Base-by-base conservation (phyloP, 2,797 vertebrate species). In the Gobio occitaniae region DNA sequence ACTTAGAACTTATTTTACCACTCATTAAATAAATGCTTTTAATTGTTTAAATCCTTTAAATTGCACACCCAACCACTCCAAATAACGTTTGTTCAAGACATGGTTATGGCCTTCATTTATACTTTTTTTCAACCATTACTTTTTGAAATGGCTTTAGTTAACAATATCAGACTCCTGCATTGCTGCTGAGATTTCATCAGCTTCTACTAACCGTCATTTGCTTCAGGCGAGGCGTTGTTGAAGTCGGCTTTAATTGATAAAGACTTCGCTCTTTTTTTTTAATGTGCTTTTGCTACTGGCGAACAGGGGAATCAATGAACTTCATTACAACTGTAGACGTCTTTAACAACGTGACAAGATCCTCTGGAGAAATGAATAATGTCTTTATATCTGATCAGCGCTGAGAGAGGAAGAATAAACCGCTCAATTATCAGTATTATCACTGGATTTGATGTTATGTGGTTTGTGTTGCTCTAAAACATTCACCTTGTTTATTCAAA, bases 221-320 rank as follows among this genome's bases (percentile, higher is more conserved):
- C 75, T 84, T 78, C 75, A 70, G 69, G 54, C 32, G 54, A 56
- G 65, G 38, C 13, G 6, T 48, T 75, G 6, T 48, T 75, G 9
- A 50, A 75, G 12, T 76, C 61, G 70, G 54, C 66, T 50, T 84
- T 83, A 83, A 79, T 68, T 68, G 59, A 25, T 36, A n/a, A 50
- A 59, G 19, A 48, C 65, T 38, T 8, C 0, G 16, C 25, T 66
- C 13, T 17, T 13, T 79, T 59, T 78, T 16, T n/a, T n/a, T n/a
- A n/a, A 11, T 61, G 17, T 59, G 16, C 3, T 32, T 52, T 41
- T 38, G 44, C 74, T 59, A 32, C 48, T 13, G 74, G 52, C 12
- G 7, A 59, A 7, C 36, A 6, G 10, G 4, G 6, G 52, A 36
- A 75, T 54, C 10, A 4, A 36, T 69, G 29, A 65, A 75, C 25